Conservation (phyloP, 2,797 vertebrate genomes). For the Pseudopleuronectes americanus region DNA sequence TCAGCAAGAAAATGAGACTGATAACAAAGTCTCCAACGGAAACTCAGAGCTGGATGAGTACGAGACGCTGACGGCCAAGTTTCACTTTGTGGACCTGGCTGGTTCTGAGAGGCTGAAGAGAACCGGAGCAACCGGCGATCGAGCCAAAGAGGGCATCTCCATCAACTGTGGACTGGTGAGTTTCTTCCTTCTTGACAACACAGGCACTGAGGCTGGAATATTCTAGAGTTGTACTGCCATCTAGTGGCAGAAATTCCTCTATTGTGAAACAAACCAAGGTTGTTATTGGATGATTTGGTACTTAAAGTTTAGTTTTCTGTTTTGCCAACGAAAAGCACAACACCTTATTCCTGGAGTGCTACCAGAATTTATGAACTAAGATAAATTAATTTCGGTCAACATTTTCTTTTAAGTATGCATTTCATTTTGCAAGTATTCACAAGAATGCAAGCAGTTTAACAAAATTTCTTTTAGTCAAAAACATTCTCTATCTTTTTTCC, state of each 20-base stretch:
- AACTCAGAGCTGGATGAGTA: constrained; percentile 92
- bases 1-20: constrained; percentile 86
- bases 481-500: no score
- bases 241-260: constrained; percentile 53
- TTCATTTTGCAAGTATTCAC: no score
- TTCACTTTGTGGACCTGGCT: constrained; percentile 90
- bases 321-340: no score
- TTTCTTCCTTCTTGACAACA: not conserved
- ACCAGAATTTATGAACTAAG: no score
- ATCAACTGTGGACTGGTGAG: constrained; percentile 97
- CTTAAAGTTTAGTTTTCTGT: no score
- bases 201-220: not conserved
- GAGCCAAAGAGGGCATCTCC: constrained; percentile 96
- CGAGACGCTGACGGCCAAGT: constrained; percentile 93
- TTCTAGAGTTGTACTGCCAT: constrained; percentile 37
- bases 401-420: no score
- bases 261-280: no score
- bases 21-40: constrained; percentile 91
- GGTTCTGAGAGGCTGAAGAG: constrained; percentile 92
- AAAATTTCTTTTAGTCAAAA: no score
- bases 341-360: no score
- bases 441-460: no score
- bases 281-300: no score
- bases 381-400: no score
- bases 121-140: constrained; percentile 93